Base-by-base conservation (phyloP, 2,113 vertebrate species). In the Oostethus manadensis region DNA sequence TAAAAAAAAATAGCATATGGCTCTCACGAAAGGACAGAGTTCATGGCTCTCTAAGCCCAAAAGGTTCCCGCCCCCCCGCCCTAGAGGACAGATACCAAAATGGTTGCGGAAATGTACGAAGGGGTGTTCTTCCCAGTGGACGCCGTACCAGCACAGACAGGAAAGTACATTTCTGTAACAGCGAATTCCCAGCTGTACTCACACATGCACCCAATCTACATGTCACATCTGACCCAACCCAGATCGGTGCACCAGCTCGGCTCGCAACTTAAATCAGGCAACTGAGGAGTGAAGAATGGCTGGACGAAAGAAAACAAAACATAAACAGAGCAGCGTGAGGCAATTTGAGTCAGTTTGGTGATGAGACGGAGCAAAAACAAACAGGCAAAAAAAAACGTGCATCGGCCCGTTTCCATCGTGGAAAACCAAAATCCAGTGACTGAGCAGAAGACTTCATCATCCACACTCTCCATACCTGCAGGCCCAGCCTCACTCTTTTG, bases 401-500 rank as follows among this genome's bases (percentile, higher is more conserved):
- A 5, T 49, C 38, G 13, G 11, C 35, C 7, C 1, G 5, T 49
- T 11, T 49, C 45, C n/a, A 48, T 48, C 18, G 4, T 21, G 10
- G 5, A 48, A 20, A 46, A 46, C 2, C 45, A 45, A 17, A 45
- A 11, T 11, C 42, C n/a, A 45, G 15, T 15, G 15, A 15, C 18
- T 47, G 3, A 38, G 35, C 10, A 11, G 6, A 50, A 6, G 14
- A 51, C 11, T 45, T 1, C 14, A n/a, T 48, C 18, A 15, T 18
- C 10, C 0, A 21, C 2, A 56, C 20, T 18, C 45, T 63, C 55
- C 70, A 90, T 82, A 98, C 97, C 94, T 99, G 97, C 49, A 99
- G 84, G 17, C 94, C 94, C 70, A 99, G 87, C 63, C 92, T 93
- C 64, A 99, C 97, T 86, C 73, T 87, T 78, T 99, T 99, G 77